Base-by-base conservation (phyloP, 2,113 vertebrate species). In the Serinus canaria region DNA sequence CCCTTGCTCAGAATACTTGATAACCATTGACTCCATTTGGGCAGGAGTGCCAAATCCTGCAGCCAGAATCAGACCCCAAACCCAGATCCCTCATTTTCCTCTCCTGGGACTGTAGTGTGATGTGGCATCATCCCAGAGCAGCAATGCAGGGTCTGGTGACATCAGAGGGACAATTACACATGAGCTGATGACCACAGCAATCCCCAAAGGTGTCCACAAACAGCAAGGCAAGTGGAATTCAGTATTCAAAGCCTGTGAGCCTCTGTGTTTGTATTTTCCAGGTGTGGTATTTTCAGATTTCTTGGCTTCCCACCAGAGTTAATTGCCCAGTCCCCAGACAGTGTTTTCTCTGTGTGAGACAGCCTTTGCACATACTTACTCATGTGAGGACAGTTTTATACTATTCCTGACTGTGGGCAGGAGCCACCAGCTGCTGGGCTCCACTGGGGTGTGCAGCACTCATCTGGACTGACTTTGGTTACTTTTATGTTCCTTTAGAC, bases 391-490 rank as follows among this genome's bases (percentile, higher is more conserved):
- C 37, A 91, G 73, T 94, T 97, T 97, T 92, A 91, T 56, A 91
- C 80, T 92, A 58, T 77, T 91, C 69, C 89, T 95, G 88, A 90
- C 84, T 95, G 81, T 91, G 73, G 73, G 72, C 78, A 92, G 81
- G 91, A 97, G 60, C 76, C 76, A 91, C 55, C 90, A 97, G 94
- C 92, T 95, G 80, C 62, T 97, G 85, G 84, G 31, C 55, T 81
- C 76, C 90, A 94, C 69, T 90, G 93, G 95, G 96, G 87, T 97
- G 76, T 94, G 86, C 53, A 95, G 46, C 83, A 73, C 64, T 97
- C 96, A 83, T 97, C 76, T 96, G 87, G 89, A 94, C 64, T 96
- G 93, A 60, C 44, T 96, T 97, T 96, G 67, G 60, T 90, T 97
- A 92, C 90, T 93, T 97, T 94, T 94, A 75, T 63, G 66, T 50